Percentiles rank a stretch among this genome's conserved stretches.
Evolutionary conservation across 2,113 vertebrate species (phyloP).

Genomic region (Lontra canadensis): DNA sequence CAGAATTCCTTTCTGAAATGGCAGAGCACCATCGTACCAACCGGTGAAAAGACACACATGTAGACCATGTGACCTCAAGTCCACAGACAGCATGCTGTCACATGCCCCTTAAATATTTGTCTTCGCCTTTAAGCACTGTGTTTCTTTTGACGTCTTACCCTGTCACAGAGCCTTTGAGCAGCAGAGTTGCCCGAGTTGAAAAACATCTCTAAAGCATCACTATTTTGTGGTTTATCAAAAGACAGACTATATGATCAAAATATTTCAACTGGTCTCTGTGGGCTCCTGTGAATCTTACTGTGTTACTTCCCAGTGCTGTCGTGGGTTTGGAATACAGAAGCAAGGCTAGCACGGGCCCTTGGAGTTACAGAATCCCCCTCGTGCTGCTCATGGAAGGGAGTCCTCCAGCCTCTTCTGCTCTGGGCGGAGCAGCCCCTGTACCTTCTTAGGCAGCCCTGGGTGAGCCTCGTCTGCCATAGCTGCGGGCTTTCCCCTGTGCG

Average conservation of each 20-base stretch:
- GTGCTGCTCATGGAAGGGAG: not conserved
- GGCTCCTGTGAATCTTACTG: not conserved
- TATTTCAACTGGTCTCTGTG: not conserved
- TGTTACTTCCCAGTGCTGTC: not conserved
- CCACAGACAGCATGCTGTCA: fast-evolving
- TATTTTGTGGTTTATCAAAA: not conserved
- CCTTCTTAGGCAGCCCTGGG: not conserved
- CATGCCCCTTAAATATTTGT: fast-evolving
- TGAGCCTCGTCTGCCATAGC: not conserved
- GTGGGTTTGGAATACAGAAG: not conserved
- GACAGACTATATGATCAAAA: not conserved
- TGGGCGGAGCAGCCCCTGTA: not conserved
- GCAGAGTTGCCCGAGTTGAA: not conserved
- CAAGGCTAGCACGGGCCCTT: fast-evolving
- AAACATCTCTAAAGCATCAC: not conserved
- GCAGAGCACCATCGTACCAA: not conserved
- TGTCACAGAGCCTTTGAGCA: not conserved
- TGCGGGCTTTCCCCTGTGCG: too few species aligned
- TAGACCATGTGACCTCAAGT: fast-evolving
- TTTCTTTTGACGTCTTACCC: not conserved
- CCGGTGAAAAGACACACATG: not conserved
- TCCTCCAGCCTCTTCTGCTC: fast-evolving
- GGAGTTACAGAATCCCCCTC: not conserved
- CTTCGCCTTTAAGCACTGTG: fast-evolving
- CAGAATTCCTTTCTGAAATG: not conserved